Evolutionary conservation across 2,797 vertebrate species (phyloP), one percentile per base, ranked within the genome.

Genomic region (Setipinna tenuifilis): DNA sequence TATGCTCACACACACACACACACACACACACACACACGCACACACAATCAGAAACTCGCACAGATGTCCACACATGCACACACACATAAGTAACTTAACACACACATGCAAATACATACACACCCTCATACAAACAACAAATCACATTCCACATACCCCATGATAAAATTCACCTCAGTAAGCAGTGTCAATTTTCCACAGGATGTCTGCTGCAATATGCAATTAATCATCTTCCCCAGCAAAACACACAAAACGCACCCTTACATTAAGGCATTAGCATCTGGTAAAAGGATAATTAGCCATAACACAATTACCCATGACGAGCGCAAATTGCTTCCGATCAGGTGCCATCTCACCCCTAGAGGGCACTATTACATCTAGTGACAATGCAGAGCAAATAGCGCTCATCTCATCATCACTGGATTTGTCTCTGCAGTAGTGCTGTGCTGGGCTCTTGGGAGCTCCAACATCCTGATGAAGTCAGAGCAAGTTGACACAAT

Each of bases 251-350:
- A 78, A 81, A 54, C 50, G 14, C 50, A 78, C 68, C 84, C 83
- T 84, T 85, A 83, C 82, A 88, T 88, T 89, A 87, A 89, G 87
- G 87, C 87, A 89, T 89, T 87, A 88, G 84, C 68, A 82, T 87
- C 84, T 89, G 87, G 81, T 88, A 85, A 89, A 83, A 89, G 82
- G 86, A 89, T 89, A 88, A 90, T 89, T 87, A 90, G 54, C 87
- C 85, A 82, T 85, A 87, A 87, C 88, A 84, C 88, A 89, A 90
- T 90, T 89, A 88, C 83, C 83, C 25, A 50, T 65, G 81, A 87
- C 85, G 86, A 89, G 85, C 83, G 87, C 85, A 87, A 88, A 89
- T 87, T 89, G 87, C 85, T 85, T 86, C 88, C 88, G 88, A 88
- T 89, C 88, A 87, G 83, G 83, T 86, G 83, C 82, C 19, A 59